Evolutionary conservation across 2,888 invertebrate genomes (phyloP), one percentile per base, ranked within the genome.

Genomic region (Blastobasis adustella): DNA sequence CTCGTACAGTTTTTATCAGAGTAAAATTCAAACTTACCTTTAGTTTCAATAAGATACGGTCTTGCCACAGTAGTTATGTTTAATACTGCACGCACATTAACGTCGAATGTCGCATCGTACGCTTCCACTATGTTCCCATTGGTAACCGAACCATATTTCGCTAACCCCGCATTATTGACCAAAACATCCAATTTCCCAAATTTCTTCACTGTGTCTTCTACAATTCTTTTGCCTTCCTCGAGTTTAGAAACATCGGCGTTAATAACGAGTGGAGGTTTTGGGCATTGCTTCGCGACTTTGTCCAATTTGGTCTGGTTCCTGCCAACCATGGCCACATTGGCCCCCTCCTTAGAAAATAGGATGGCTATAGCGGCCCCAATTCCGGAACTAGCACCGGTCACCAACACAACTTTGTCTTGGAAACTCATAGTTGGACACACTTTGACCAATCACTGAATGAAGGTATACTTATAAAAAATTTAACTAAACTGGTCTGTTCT

Each of bases 181-280:
- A 56, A 46, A 7, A 56, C 52, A 46, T 56, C 52, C 8, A 56
- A 45, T 50, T 50, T 56, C 5, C 49, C 53, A 39, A 51, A 56
- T 7, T 45, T 44, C 6, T 55, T 48, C 4, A 69, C 41, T 5
- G 65, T 68, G 0, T 59, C 51, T 43, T 39, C 59, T 5, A 70
- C 46, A n/a, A 69, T 61, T 56, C 51, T 61, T 41, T 61, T 62
- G 0, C 50, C 53, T 36, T 66, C 63, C 6, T 51, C 57, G 5
- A 63, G 61, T 46, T 64, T 65, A 4, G 66, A 60, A 0, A 71
- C 59, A 51, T 72, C 69, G 1, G 66, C 70, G 4, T 62, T 50
- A 4, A 70, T 64, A 0, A 56, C 50, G n/a, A 67, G 54, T 7
- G 67, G 62, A 38, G 68, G 61, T 44, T 54, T 42, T 46, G 61